Evolutionary conservation across 2,888 invertebrate species (phyloP), one percentile per base, ranked within the genome.

Genomic region (Plusia festucae): DNA sequence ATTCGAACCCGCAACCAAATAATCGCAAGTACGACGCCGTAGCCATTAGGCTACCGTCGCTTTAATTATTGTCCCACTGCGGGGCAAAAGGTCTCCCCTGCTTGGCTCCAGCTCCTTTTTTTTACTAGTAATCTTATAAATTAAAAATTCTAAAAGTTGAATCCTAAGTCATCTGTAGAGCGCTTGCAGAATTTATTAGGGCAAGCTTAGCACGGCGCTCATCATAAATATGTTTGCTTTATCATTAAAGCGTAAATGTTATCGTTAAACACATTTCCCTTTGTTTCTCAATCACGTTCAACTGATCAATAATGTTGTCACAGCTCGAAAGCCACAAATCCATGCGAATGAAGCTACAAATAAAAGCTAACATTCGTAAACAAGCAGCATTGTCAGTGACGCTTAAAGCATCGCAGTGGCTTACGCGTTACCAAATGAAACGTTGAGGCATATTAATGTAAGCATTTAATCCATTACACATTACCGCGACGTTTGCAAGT

Each of bases 241-340:
- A 63, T 67, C 63, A 62, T 73, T 68, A 70, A 67, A 67, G 68
- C 61, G 51, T 61, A 69, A 64, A 70, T 73, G 63, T 70, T 76
- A 70, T 65, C 60, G 67, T 76, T 68, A 70, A 78, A 76, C 68
- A 68, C 55, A 68, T 75, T 76, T 78, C 57, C 56, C 66, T 70
- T 65, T 71, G 67, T 70, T 68, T 64, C 68, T 77, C 65, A 68
- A 74, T 79, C 79, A 78, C 74, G 74, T 79, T 58, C 65, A 62
- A 60, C 71, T 79, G 76, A 79, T 78, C 78, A 79, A 79, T 76
- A 78, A 71, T 71, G 60, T 71, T 74, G 77, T 74, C 74, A 74
- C 77, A 78, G 67, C 65, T 68, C 68, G 65, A 70, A 70, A 73
- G 44, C 64, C 67, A 60, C 71, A 71, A 79, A 78, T 71, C 69